These are phyloP conservation scores for Nyctalus aviator DNA, from an alignment of 2,797 vertebrate genomes.

Conservation along the genomic window DNA sequence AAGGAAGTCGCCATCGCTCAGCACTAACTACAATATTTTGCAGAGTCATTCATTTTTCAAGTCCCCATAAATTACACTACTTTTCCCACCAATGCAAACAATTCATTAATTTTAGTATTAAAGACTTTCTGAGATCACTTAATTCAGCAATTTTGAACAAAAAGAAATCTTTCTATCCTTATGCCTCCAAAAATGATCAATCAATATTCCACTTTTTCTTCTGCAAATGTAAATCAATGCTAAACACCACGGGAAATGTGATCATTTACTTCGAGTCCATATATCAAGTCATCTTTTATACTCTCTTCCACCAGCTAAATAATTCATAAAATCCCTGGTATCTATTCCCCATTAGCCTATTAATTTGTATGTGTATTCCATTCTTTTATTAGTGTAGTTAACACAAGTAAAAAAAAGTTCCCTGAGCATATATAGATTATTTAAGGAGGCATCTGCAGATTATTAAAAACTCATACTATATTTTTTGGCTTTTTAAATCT, in stretches of 20 bases:
- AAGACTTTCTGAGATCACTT: conserved; percentile 68
- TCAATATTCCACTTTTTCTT: conserved; percentile 59
- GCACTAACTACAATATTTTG: conserved; percentile 35
- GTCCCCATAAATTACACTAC: conserved; percentile 10
- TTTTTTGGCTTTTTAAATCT: not conserved
- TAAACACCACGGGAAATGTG: conserved; percentile 37
- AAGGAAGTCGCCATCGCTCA: conserved; percentile 49
- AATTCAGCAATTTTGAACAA: conserved; percentile 61
- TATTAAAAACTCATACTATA: not conserved
- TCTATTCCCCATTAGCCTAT: conserved; percentile 27
- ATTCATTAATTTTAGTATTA: conserved; percentile 62
- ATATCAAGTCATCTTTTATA: conserved; percentile 57
- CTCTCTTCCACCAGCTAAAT: conserved; percentile 43
- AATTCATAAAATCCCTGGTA: conserved; percentile 51
- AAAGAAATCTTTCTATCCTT: conserved; percentile 66
- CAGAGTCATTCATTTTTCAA: conserved; percentile 68
- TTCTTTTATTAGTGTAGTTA: conserved; percentile 35
- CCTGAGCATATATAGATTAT: conserved; percentile 26
- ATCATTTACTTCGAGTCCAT: conserved; percentile 53
- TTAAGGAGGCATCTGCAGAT: not conserved
- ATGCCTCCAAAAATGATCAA: conserved; percentile 35
- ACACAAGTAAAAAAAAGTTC: not conserved
- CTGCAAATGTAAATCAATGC: conserved; percentile 69
- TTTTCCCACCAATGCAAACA: conserved; percentile 59
- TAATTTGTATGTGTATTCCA: not conserved